Conservation (phyloP, 2,797 vertebrate genomes). For the Melanotaenia maccullochi region DNA sequence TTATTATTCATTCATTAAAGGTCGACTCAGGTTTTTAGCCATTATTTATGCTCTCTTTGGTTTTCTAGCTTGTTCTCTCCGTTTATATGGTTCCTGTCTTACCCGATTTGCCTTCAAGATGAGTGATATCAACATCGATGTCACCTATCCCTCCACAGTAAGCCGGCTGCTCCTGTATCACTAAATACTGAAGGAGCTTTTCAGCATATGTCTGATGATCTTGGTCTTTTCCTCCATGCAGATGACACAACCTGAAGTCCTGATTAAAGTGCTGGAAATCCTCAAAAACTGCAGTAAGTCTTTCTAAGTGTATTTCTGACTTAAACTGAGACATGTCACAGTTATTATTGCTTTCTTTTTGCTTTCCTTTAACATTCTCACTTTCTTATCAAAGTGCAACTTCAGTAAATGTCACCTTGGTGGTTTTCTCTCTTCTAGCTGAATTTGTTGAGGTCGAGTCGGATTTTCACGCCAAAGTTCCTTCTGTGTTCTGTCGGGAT, state of each 20-base stretch:
- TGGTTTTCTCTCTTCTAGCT: slow-evolving; percentile 74
- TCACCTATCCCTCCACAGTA: slow-evolving; percentile 91
- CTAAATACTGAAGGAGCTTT: neutral
- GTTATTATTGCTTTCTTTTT: too few relatives aligned
- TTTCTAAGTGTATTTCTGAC: neutral
- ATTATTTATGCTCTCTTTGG: neutral
- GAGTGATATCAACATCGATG: slow-evolving; percentile 96
- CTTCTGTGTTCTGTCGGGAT: slow-evolving; percentile 95
- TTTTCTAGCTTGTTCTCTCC: slow-evolving; percentile 90
- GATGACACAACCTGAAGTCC: slow-evolving; percentile 97
- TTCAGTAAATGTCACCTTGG: neutral
- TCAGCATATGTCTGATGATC: too few relatives aligned
- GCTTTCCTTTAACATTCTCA: too few relatives aligned
- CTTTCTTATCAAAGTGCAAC: too few relatives aligned
- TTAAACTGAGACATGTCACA: neutral
- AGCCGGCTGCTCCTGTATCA: slow-evolving; percentile 59
- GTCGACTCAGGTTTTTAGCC: too few relatives aligned
- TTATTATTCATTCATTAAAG: too few relatives aligned
- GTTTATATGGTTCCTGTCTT: slow-evolving; percentile 95
- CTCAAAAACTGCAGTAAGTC: slow-evolving; percentile 92
- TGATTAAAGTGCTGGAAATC: slow-evolving; percentile 96
- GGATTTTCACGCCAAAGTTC: slow-evolving; percentile 99
- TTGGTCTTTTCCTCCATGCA: slow-evolving; percentile 56
- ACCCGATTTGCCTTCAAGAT: slow-evolving; percentile 96
- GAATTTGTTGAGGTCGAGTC: slow-evolving; percentile 93